Conservation (phyloP, 2,888 invertebrate genomes). For the Ectropis crepuscularia region DNA sequence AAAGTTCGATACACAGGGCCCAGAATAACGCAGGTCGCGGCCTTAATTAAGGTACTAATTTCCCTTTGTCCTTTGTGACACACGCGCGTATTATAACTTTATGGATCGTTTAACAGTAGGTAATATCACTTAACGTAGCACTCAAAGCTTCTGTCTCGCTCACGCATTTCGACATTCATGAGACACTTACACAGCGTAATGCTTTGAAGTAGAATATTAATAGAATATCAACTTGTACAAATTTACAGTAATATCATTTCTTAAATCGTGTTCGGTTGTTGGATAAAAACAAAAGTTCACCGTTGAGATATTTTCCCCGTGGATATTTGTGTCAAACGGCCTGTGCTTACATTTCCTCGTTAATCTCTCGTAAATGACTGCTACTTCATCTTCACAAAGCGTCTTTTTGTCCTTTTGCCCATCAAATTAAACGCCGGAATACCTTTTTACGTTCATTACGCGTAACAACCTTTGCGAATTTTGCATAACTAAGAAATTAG, state of each 20-base stretch:
- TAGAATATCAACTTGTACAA: no score
- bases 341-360: constrained; percentile 20
- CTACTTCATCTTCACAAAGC: constrained; percentile 37
- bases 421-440: constrained; percentile 29
- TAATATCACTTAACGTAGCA: neutral
- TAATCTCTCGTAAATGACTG: constrained; percentile 47
- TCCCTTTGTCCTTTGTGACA: constrained; percentile 51
- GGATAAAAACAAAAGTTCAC: neutral
- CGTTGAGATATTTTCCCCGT: neutral
- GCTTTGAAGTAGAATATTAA: no score
- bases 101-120: constrained; percentile 12
- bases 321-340: neutral
- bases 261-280: neutral
- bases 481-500: constrained; percentile 61
- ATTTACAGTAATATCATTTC: neutral
- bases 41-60: constrained; percentile 66
- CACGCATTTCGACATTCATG: no score
- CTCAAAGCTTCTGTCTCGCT: neutral
- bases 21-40: constrained; percentile 51
- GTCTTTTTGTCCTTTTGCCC: constrained; percentile 32
- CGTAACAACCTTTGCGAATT: constrained; percentile 52
- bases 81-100: constrained; percentile 11
- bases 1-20: constrained; percentile 1
- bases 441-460: constrained; percentile 48
- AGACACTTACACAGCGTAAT: no score